These are phyloP conservation scores for Microcebus tavaratra DNA, from an alignment of 2,113 vertebrate genomes.

Conservation along the genomic window DNA sequence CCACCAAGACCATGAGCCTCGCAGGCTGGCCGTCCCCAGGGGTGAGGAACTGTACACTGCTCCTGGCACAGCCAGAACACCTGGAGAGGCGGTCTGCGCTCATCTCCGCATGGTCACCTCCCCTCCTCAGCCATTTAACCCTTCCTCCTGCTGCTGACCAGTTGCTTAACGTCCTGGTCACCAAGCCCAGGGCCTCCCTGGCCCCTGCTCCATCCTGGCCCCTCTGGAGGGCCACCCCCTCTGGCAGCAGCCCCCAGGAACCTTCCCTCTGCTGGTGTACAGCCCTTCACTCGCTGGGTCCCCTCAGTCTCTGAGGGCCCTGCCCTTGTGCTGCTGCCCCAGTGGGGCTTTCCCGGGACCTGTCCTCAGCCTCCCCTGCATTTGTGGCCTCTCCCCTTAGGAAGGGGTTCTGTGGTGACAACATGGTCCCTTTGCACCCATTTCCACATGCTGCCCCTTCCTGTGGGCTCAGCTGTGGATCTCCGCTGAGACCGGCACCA, in stretches of 20 bases:
- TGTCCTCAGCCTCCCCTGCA: neutral
- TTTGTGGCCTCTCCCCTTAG: neutral
- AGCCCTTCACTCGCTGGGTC: too few species aligned
- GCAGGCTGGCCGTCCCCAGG: neutral
- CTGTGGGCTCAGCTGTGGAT: rapidly evolving
- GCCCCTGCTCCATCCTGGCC: neutral
- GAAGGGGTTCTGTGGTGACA: rapidly evolving
- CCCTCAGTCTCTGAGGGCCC: neutral
- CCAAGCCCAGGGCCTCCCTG: rapidly evolving
- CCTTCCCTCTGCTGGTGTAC: neutral
- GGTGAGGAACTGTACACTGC: neutral
- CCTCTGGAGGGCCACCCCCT: neutral
- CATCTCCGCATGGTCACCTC: neutral
- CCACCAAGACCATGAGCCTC: neutral
- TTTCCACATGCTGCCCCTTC: neutral
- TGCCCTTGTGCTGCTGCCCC: neutral
- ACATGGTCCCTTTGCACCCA: neutral
- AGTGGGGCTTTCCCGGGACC: neutral
- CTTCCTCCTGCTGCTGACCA: neutral
- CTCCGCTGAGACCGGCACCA: neutral
- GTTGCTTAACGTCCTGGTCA: neutral
- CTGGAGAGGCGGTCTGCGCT: too few species aligned
- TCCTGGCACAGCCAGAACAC: too few species aligned
- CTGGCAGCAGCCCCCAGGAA: too few species aligned
- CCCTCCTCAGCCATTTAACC: neutral